Evolutionary conservation across 2,888 invertebrate species (phyloP).

Genomic region (Pseudococcus viburni): DNA sequence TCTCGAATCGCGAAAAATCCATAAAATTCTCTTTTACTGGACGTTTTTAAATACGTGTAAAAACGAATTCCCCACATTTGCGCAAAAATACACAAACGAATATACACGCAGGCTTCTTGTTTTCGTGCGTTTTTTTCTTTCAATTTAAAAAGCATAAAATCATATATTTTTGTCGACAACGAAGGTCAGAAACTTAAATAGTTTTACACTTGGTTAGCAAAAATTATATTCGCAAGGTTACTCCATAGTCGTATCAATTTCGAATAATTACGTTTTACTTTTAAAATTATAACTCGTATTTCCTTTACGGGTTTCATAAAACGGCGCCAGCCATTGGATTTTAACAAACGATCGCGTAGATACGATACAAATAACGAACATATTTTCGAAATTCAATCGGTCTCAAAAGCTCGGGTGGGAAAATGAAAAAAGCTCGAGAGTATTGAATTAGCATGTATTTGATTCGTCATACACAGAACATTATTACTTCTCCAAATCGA

Average conservation of each 20-base stretch:
- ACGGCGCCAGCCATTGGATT: not conserved
- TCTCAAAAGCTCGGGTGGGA: not conserved
- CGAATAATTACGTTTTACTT: constrained; percentile 34
- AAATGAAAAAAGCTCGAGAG: not conserved
- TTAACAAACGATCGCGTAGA: not conserved
- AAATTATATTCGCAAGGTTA: constrained; percentile 47
- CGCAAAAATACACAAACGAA: not conserved
- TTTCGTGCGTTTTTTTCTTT: constrained; percentile 33
- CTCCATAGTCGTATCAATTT: constrained; percentile 34
- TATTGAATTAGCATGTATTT: not conserved
- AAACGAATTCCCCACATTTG: not conserved
- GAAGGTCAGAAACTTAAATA: constrained; percentile 49
- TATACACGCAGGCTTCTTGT: not conserved
- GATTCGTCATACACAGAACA: not conserved
- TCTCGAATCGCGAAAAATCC: too few species aligned
- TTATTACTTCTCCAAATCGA: not conserved
- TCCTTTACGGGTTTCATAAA: not conserved
- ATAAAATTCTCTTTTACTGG: too few species aligned
- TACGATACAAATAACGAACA: not conserved
- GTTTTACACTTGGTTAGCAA: constrained; percentile 43
- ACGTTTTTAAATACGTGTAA: not conserved
- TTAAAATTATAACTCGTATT: constrained; percentile 14
- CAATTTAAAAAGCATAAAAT: constrained; percentile 39
- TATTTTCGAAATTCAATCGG: not conserved
- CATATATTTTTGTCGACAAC: constrained; percentile 17